Percentiles rank a stretch among this genome's conserved stretches.
Evolutionary conservation across 2,113 vertebrate species (phyloP).

Genomic region (Sclerurus mexicanus): DNA sequence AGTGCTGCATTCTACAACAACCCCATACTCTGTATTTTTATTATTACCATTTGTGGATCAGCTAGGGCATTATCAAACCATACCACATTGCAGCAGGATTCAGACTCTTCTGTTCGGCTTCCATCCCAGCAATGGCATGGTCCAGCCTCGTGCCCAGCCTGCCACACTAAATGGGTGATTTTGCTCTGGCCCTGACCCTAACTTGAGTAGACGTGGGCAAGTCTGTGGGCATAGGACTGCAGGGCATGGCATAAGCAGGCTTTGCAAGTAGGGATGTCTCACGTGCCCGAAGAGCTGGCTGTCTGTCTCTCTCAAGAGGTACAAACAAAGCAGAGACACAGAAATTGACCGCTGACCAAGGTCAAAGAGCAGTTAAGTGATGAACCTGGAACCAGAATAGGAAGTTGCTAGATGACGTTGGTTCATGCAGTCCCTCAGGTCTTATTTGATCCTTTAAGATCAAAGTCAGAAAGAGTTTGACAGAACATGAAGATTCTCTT

Average conservation of each 20-base stretch:
- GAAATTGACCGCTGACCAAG: neutral
- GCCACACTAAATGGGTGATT: too few species aligned
- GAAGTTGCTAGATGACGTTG: neutral
- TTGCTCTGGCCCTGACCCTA: neutral
- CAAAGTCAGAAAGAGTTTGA: neutral
- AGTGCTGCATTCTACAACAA: neutral
- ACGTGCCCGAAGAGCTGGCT: neutral
- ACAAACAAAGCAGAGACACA: neutral
- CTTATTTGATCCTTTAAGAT: neutral
- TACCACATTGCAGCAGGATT: neutral
- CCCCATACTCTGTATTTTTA: neutral
- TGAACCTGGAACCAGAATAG: neutral
- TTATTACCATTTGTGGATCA: neutral
- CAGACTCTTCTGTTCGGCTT: neutral
- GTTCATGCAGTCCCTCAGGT: neutral
- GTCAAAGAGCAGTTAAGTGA: neutral
- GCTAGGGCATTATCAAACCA: neutral
- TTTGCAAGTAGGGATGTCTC: neutral
- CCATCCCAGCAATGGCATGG: neutral
- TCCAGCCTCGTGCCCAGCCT: rapidly evolving
- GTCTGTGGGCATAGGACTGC: neutral
- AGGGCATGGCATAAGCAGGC: neutral
- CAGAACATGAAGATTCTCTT: neutral
- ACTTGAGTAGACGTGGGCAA: neutral
- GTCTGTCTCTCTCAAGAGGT: neutral